Conservation (phyloP, 2,797 vertebrate species). For the Amazona finschi region DNA sequence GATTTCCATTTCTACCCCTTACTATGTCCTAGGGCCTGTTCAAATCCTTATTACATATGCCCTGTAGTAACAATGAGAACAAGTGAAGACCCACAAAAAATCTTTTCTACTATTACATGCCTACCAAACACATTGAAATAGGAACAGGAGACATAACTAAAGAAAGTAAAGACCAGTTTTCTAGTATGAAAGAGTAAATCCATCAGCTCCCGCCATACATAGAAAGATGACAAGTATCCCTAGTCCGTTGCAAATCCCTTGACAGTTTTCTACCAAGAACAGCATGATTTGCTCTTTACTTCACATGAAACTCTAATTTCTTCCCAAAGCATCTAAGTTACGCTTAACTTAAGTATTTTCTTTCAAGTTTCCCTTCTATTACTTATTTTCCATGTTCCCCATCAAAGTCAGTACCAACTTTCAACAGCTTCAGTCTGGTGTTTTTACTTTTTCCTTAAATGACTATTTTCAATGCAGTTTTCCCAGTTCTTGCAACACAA, state of each 20-base stretch:
- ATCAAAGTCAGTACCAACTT: neutral
- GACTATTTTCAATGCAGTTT: neutral
- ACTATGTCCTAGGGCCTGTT: neutral
- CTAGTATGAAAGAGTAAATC: neutral
- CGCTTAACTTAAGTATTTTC: too few species aligned
- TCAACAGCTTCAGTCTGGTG: neutral
- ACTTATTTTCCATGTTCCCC: neutral
- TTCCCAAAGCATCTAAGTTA: neutral
- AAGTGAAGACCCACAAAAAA: neutral
- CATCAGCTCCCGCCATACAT: neutral
- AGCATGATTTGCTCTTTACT: neutral
- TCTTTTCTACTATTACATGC: neutral
- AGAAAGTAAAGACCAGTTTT: neutral
- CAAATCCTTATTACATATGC: neutral
- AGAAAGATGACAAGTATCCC: neutral
- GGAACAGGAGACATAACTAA: neutral
- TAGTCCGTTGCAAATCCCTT: neutral
- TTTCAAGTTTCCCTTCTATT: too few species aligned
- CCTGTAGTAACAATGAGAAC: neutral
- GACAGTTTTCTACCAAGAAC: neutral
- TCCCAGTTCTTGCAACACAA: neutral
- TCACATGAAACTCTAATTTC: neutral
- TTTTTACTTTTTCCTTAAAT: neutral
- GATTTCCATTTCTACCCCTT: neutral
- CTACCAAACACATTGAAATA: neutral